Conservation (phyloP, 1,140 invertebrate genomes). For the Drepana arcuata region DNA sequence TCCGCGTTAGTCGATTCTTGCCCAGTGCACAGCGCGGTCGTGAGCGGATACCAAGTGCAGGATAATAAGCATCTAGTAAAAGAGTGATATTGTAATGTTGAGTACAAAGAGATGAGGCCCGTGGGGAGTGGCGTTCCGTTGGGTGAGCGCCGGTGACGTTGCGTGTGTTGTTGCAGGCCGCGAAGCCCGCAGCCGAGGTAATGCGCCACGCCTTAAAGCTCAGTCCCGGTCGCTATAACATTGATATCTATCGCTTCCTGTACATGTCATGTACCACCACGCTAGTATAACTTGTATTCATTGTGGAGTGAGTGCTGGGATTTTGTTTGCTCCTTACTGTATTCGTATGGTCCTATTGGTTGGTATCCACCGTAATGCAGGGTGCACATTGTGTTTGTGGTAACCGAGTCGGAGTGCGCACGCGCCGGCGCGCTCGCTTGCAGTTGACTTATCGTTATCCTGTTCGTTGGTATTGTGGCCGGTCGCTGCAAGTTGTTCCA, state of each 20-base stretch:
- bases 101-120: no score
- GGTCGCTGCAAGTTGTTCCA: constrained; percentile 43
- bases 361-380: constrained; percentile 47
- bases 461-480: constrained; percentile 54
- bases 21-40: no score
- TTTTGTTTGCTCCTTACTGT: constrained; percentile 60
- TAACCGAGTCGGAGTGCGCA: constrained; percentile 35
- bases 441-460: constrained; percentile 46
- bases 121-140: no score
- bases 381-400: constrained; percentile 59
- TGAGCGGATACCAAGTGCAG: no score
- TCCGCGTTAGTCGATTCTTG: no score
- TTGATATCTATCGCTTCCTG: constrained; percentile 69
- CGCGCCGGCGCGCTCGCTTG: constrained; percentile 33
- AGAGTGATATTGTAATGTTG: no score
- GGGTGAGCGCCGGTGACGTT: no score
- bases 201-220: constrained; percentile 42
- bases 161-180: constrained; percentile 77
- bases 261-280: constrained; percentile 58
- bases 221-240: constrained; percentile 36
- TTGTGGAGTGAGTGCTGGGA: constrained; percentile 65
- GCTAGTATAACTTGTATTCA: constrained; percentile 57
- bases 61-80: no score
- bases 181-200: constrained; percentile 78
- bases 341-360: constrained; percentile 43